Conservation (phyloP, 2,797 vertebrate genomes). For the Capromys pilorides region DNA sequence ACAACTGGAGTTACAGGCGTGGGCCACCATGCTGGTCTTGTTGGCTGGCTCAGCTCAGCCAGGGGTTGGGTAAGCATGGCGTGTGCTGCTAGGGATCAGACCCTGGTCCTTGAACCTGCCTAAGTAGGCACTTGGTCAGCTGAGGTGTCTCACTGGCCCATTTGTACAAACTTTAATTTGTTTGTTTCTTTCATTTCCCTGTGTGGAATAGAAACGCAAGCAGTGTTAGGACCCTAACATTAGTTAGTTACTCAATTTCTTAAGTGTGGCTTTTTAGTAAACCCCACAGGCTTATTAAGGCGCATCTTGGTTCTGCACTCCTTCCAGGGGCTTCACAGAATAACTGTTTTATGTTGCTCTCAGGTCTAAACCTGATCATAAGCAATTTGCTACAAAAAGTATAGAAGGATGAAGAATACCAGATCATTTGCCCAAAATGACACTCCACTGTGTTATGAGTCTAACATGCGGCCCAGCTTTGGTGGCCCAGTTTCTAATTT, state of each 20-base stretch:
- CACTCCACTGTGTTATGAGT: not conserved
- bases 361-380: not conserved
- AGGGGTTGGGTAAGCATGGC: too few species aligned
- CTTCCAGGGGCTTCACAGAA: not conserved
- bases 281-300: not conserved
- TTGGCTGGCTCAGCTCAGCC: too few species aligned
- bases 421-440: slow-evolving; percentile 23
- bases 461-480: not conserved
- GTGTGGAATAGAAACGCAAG: slow-evolving; percentile 1
- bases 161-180: not conserved
- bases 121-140: too few species aligned
- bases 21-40: too few species aligned
- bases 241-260: not conserved
- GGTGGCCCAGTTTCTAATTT: slow-evolving; percentile 12
- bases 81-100: too few species aligned
- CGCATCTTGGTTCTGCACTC: not conserved
- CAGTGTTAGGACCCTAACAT: not conserved
- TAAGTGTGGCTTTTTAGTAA: not conserved
- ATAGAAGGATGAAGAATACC: not conserved
- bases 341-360: not conserved
- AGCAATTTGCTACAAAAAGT: not conserved
- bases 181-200: not conserved
- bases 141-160: too few species aligned
- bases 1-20: too few species aligned
- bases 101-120: too few species aligned